These are phyloP conservation scores for Glossophaga mutica DNA, from an alignment of 2,797 vertebrate genomes.

Conservation along the genomic window DNA sequence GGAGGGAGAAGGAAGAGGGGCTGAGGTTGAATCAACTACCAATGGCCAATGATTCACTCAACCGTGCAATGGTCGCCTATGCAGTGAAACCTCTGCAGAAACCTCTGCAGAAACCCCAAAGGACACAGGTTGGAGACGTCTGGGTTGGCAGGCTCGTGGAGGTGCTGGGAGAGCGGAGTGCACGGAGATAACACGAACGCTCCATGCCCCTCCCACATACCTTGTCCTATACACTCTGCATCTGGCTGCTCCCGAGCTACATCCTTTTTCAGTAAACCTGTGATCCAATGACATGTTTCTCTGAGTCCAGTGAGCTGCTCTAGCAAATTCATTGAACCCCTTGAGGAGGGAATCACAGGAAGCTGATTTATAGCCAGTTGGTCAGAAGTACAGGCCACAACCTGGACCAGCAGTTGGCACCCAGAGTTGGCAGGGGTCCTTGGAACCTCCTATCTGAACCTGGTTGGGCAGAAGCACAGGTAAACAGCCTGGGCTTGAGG, in stretches of 20 bases:
- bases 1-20: not conserved
- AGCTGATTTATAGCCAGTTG: not conserved
- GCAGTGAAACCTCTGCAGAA: not conserved
- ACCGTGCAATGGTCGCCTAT: not conserved
- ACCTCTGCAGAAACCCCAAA: not conserved
- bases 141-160: not conserved
- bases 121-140: not conserved
- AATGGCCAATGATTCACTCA: not conserved
- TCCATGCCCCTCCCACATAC: not conserved
- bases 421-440: not conserved
- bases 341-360: not conserved
- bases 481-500: not conserved
- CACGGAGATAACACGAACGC: too few species aligned
- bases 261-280: not conserved
- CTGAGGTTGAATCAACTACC: not conserved
- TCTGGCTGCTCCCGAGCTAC: not conserved
- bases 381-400: not conserved
- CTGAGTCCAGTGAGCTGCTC: not conserved
- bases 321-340: not conserved
- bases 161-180: not conserved
- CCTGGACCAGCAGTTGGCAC: not conserved
- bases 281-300: not conserved
- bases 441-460: too few species aligned
- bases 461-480: not conserved
- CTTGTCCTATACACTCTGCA: not conserved